phyloP scores from a whole-genome alignment of 2,888 invertebrate species.

The Sisyra nigra region DNA sequence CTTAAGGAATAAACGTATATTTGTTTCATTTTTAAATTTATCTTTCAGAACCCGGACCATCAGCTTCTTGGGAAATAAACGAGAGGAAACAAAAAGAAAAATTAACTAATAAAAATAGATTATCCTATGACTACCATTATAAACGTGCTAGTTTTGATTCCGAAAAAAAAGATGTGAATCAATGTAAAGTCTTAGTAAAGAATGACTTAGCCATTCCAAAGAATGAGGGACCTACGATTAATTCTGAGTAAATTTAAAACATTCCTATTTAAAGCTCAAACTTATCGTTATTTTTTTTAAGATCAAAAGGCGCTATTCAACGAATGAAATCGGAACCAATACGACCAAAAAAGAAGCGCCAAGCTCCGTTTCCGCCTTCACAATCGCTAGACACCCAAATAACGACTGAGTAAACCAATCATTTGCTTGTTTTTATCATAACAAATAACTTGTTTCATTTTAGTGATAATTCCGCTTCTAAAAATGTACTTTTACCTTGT shows the following conservation, averaged over 20 bases:
- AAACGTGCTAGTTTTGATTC: constrained; percentile 21
- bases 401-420: too few relatives aligned
- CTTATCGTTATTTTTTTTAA: neutral
- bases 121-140: constrained; percentile 9
- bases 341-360: neutral
- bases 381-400: neutral
- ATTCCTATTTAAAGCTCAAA: too few relatives aligned
- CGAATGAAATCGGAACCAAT: neutral
- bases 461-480: neutral
- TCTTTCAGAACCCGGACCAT: constrained; percentile 30
- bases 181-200: too few relatives aligned
- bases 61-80: constrained; percentile 26
- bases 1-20: too few relatives aligned
- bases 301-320: neutral
- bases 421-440: too few relatives aligned
- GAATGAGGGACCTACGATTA: too few relatives aligned
- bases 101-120: neutral
- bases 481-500: constrained; percentile 24
- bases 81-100: too few relatives aligned
- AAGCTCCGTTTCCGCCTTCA: neutral
- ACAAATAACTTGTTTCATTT: too few relatives aligned
- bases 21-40: neutral
- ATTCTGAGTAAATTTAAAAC: too few relatives aligned
- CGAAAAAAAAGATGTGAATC: too few relatives aligned
- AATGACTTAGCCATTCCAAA: too few relatives aligned